These are phyloP conservation scores for Potamarius usumacintae DNA, from an alignment of 2,113 vertebrate species.

Conservation along the genomic window DNA sequence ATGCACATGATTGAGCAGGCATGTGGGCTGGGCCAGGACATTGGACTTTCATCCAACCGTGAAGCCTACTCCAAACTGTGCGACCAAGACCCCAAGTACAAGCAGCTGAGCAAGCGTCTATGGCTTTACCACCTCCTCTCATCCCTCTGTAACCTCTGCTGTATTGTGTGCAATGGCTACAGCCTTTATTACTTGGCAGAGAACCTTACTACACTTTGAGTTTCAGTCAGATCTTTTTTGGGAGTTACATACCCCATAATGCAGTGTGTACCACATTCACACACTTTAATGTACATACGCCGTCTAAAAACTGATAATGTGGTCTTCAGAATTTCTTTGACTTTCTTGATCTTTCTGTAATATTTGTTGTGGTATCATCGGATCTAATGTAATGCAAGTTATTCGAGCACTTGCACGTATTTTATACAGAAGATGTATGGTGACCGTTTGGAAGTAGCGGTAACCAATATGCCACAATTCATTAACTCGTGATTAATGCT, in stretches of 20 bases:
- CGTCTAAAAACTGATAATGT: background rate
- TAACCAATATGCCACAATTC: background rate
- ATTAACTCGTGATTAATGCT: background rate
- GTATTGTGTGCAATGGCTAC: conserved; percentile 75
- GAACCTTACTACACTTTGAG: conserved; percentile 67
- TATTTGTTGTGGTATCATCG: background rate
- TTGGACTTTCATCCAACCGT: conserved; percentile 67
- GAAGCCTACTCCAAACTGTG: conserved; percentile 72
- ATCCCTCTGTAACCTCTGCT: conserved; percentile 81
- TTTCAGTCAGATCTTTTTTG: background rate
- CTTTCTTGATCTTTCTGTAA: background rate
- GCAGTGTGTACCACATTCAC: conserved; percentile 12
- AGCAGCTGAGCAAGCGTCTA: conserved; percentile 66
- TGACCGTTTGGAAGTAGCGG: background rate
- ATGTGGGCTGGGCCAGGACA: conserved; percentile 75
- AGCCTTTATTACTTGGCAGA: conserved; percentile 76
- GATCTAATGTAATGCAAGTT: background rate
- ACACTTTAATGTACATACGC: conserved; percentile 2
- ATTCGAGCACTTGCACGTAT: background rate
- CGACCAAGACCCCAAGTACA: conserved; percentile 66
- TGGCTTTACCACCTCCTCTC: conserved; percentile 73
- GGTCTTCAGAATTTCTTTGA: background rate
- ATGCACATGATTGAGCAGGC: conserved; percentile 76
- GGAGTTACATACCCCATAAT: background rate
- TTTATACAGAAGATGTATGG: background rate